phyloP scores from a whole-genome alignment of 2,888 invertebrate species.

The Athetis lepigone region DNA sequence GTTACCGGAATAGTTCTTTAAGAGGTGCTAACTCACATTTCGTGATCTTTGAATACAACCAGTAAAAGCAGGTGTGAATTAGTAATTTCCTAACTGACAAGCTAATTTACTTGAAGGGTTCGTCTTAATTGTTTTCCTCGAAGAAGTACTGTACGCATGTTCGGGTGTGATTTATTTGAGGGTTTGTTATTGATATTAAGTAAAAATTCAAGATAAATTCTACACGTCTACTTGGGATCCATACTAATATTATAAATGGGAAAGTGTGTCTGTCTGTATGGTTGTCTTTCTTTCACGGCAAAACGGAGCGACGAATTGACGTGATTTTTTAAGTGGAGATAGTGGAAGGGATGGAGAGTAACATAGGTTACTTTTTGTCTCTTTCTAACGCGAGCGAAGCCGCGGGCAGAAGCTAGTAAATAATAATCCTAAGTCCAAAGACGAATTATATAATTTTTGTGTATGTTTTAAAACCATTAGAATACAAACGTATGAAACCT shows the following conservation, averaged over 20 bases:
- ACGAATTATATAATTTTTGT: neutral
- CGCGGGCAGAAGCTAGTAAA: too few relatives aligned
- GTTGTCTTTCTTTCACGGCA: too few relatives aligned
- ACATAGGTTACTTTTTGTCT: too few relatives aligned
- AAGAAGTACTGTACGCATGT: conserved; percentile 16
- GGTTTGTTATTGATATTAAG: neutral
- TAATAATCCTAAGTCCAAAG: too few relatives aligned
- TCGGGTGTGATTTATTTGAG: conserved; percentile 15
- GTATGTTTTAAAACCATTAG: neutral
- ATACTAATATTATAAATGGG: too few relatives aligned
- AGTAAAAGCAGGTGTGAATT: conserved; percentile 81
- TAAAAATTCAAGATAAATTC: neutral
- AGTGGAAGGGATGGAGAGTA: too few relatives aligned
- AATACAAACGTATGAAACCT: neutral
- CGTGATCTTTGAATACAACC: conserved; percentile 82
- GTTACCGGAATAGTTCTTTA: conserved; percentile 70
- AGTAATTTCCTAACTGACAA: conserved; percentile 78
- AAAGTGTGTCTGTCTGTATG: too few relatives aligned
- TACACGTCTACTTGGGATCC: too few relatives aligned
- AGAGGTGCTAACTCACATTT: conserved; percentile 84
- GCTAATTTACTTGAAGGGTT: conserved; percentile 68
- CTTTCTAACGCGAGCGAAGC: too few relatives aligned
- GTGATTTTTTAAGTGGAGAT: too few relatives aligned
- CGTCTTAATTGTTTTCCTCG: conserved; percentile 50
- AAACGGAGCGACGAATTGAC: too few relatives aligned